Conservation (phyloP, 2,797 vertebrate species). For the Danionella dracula region DNA sequence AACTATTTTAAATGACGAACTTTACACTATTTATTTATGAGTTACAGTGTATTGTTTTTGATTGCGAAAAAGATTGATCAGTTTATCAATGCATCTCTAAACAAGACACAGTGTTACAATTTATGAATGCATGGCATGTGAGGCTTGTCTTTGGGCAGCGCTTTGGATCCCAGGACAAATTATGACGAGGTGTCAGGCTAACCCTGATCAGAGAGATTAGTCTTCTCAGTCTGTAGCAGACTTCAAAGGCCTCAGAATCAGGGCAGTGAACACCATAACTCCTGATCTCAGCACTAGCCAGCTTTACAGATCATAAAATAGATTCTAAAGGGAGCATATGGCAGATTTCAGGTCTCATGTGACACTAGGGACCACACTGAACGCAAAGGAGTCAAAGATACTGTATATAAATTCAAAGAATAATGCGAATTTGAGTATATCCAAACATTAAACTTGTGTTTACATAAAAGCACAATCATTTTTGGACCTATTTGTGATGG, state of each 20-base stretch:
- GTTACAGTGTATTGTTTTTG: too few relatives aligned
- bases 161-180: slow-evolving; percentile 17
- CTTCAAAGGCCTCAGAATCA: slow-evolving; percentile 19
- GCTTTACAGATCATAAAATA: slow-evolving; percentile 27
- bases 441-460: too few relatives aligned
- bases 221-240: slow-evolving; percentile 21
- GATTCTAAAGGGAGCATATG: slow-evolving; percentile 26
- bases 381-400: background rate
- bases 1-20: too few relatives aligned
- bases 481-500: too few relatives aligned
- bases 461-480: too few relatives aligned
- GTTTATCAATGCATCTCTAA: too few relatives aligned
- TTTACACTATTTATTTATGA: too few relatives aligned
- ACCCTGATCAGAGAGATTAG: slow-evolving; percentile 33
- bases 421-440: too few relatives aligned
- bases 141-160: background rate
- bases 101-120: too few relatives aligned
- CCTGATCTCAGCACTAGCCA: slow-evolving; percentile 29
- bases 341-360: slow-evolving; percentile 4
- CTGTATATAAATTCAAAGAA: too few relatives aligned
- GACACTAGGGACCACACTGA: background rate
- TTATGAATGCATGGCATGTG: background rate
- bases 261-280: slow-evolving; percentile 30
- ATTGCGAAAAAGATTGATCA: too few relatives aligned
- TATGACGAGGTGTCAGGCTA: slow-evolving; percentile 27